Base-by-base conservation (phyloP, 2,888 invertebrate species). In the Hyles lineata region DNA sequence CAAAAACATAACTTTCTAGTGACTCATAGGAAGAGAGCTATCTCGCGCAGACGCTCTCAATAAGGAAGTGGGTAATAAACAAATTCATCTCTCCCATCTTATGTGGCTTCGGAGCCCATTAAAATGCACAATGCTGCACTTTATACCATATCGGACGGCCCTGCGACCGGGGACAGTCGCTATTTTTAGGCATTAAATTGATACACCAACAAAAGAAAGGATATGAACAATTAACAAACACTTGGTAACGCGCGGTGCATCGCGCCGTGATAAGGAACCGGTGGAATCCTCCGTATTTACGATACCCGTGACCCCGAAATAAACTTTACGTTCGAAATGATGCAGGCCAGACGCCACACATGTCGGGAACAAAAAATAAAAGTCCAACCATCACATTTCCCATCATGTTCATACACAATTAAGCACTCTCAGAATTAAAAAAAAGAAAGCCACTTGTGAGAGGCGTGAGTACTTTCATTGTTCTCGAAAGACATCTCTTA, bases 11-110 rank as follows among this genome's bases (percentile, higher is more conserved):
- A 91, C 93, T 94, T 94, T 93, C 94, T 93, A 93, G 90, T 94
- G 94, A 94, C 87, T 94, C 94, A 94, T 93, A 93, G 94, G 94
- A 94, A 93, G 94, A 92, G 92, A 92, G 92, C 92, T 92, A 94
- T 94, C 93, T 92, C 85, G 89, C 87, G 82, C 94, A 93, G 93
- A 93, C 94, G 92, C 86, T 93, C 93, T 93, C 94, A 94, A 94
- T 94, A 93, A 94, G 94, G 94, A 94, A 94, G 94, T 91, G 92
- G 91, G 92, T 90, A 94, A 94, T 94, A 94, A 94, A 94, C 93
- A 92, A 94, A 94, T 93, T 93, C 94, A 93, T 93, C 93, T 93
- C 93, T 91, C 89, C 88, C 91, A 90, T 93, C 94, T 93, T 92
- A 91, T 90, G 92, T 89, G 89, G 92, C 92, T 91, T 89, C 89